Conservation (phyloP, 2,888 invertebrate species). For the Parnassius mnemosyne region DNA sequence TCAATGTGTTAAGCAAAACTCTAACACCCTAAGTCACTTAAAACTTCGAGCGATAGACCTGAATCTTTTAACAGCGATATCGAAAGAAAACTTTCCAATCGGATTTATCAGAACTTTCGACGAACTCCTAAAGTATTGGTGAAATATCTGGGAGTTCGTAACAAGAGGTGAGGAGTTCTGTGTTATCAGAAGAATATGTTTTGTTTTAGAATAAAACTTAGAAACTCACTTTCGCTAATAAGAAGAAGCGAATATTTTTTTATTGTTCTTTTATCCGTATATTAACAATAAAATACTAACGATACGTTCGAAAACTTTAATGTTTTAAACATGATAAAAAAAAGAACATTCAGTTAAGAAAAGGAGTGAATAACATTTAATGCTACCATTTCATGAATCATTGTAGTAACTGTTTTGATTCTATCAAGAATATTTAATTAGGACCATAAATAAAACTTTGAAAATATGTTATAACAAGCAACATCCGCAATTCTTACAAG, state of each 20-base stretch:
- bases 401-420: too few species aligned
- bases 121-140: conserved; percentile 66
- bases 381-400: too few species aligned
- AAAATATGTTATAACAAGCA: background rate
- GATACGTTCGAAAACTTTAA: background rate
- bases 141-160: conserved; percentile 47
- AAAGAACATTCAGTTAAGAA: too few species aligned
- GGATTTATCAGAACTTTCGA: conserved; percentile 64
- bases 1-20: too few species aligned
- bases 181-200: conserved; percentile 13
- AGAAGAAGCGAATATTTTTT: conserved; percentile 6
- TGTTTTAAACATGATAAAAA: too few species aligned
- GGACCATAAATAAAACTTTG: background rate
- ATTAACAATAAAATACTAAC: background rate
- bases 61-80: conserved; percentile 30
- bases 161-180: conserved; percentile 30
- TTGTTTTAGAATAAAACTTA: conserved; percentile 19
- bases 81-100: conserved; percentile 68
- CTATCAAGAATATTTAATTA: too few species aligned
- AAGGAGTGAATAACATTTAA: too few species aligned
- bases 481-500: conserved; percentile 15
- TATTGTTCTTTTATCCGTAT: background rate
- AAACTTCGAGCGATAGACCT: too few species aligned
- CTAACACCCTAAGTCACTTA: too few species aligned
- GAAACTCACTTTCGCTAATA: conserved; percentile 7